A percentile compares a stretch with the other conserved stretches of the same genome.
These are phyloP conservation scores for Lonchura striata DNA, from an alignment of 2,113 vertebrate genomes.

Conservation along the genomic window DNA sequence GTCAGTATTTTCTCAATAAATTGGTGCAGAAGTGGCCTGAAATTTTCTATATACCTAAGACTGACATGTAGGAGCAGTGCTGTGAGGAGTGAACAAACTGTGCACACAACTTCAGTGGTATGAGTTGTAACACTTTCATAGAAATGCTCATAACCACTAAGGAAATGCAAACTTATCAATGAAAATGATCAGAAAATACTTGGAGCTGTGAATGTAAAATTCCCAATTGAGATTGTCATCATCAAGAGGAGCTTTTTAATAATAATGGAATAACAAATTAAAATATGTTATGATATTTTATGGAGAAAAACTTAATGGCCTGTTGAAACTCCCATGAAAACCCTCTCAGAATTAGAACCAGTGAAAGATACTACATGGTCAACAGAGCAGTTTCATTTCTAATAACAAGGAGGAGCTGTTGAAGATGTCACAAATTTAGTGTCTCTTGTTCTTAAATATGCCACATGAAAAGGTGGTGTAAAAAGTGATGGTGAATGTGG, in stretches of 20 bases:
- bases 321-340: neutral
- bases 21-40: neutral
- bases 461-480: neutral
- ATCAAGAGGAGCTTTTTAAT: neutral
- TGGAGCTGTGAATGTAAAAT: neutral
- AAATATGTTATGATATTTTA: neutral
- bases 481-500: fast-evolving
- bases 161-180: neutral
- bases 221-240: neutral
- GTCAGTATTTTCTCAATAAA: neutral
- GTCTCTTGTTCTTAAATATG: neutral
- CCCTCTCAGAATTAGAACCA: neutral
- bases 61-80: neutral
- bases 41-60: fast-evolving
- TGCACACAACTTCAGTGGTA: neutral
- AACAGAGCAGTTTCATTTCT: neutral
- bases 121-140: neutral
- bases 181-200: neutral
- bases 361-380: neutral
- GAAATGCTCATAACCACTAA: neutral
- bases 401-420: neutral
- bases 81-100: neutral
- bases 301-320: neutral
- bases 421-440: neutral
- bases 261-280: neutral